phyloP scores from a whole-genome alignment of 2,113 vertebrate species.

The Scalopus aquaticus region DNA sequence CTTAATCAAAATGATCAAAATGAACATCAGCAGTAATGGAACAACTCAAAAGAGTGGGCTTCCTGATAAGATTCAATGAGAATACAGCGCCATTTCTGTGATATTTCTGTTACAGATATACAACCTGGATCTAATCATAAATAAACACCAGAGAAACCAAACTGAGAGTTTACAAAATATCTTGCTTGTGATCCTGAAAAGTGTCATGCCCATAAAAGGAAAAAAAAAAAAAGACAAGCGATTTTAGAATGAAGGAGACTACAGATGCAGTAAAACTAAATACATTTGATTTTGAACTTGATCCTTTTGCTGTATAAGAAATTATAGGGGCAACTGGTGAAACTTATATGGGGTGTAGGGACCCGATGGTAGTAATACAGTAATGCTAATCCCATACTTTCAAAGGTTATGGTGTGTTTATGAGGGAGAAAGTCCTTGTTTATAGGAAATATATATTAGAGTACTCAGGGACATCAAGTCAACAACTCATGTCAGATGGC shows the following conservation, averaged over 20 bases:
- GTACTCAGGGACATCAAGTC: not conserved
- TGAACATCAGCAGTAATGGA: not conserved
- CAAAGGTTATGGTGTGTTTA: not conserved
- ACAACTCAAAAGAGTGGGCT: conserved; percentile 18
- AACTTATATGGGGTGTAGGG: conserved; percentile 14
- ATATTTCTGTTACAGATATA: not conserved
- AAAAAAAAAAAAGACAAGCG: not conserved
- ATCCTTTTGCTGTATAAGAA: conserved; percentile 2
- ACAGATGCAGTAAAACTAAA: conserved; percentile 11
- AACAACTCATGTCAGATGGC: not conserved
- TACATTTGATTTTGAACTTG: not conserved
- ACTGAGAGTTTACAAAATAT: conserved; percentile 35
- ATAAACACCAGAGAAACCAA: conserved; percentile 16
- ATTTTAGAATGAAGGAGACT: conserved; percentile 42
- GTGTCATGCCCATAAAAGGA: not conserved
- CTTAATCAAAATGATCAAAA: conserved; percentile 32
- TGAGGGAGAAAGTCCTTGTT: not conserved
- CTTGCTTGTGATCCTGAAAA: conserved; percentile 17
- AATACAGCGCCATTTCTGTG: not conserved
- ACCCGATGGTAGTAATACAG: conserved; percentile 1
- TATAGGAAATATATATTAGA: conserved; percentile 46
- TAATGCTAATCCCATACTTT: conserved; percentile 17
- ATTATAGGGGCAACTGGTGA: not conserved
- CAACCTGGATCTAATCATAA: conserved; percentile 3
- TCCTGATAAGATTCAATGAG: not conserved